Evolutionary conservation across 1,140 invertebrate genomes (phyloP).

Genomic region (Rhopalosiphum padi): DNA sequence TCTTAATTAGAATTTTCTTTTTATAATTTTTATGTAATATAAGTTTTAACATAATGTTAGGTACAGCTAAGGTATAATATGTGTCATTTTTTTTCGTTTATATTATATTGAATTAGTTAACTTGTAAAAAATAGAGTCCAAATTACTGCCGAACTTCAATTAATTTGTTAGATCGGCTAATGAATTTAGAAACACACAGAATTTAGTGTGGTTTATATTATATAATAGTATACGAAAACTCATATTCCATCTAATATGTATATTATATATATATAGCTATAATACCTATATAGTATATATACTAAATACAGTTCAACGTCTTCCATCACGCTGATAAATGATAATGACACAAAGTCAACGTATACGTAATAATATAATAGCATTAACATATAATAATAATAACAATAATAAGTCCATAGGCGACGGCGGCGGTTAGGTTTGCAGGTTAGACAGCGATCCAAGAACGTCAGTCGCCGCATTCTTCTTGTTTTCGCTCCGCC

Average conservation of each 20-base stretch:
- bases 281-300: neutral
- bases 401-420: neutral
- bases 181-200: neutral
- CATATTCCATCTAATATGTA: neutral
- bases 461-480: neutral
- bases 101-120: neutral
- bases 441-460: neutral
- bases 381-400: constrained; percentile 13
- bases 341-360: neutral
- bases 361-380: neutral
- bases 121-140: neutral
- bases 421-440: neutral
- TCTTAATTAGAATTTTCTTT: too few relatives aligned
- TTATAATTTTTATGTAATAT: too few relatives aligned
- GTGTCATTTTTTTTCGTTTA: too few relatives aligned
- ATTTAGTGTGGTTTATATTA: neutral
- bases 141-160: neutral
- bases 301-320: neutral
- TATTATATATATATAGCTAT: neutral
- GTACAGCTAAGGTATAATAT: too few relatives aligned
- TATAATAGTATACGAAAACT: neutral
- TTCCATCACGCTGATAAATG: neutral
- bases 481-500: constrained; percentile 36
- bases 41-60: too few relatives aligned
- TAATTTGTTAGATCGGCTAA: neutral